Evolutionary conservation across 2,888 invertebrate species (phyloP), one percentile per base, ranked within the genome.

Genomic region (Synergus umbraculus): DNA sequence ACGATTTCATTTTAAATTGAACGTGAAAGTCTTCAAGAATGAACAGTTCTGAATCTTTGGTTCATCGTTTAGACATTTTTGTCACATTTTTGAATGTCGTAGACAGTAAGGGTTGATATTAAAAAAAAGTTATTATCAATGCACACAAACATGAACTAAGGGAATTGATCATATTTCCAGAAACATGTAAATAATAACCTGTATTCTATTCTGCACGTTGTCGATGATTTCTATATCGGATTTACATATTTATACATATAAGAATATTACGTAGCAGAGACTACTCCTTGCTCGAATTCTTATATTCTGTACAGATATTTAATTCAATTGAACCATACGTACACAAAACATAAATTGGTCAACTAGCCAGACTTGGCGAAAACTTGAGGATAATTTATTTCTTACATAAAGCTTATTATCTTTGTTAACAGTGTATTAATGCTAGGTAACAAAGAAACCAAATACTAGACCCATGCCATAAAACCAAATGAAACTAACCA

Each of bases 401-500:
- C 85, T 82, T 85, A 85, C 78, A 78, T 88, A 86, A 83, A 84
- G 78, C 83, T 85, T 83, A 87, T 82, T 83, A 85, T 84, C 76
- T 78, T 79, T 81, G 80, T 79, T 78, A 82, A 83, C 69, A 78
- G 79, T 69, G 73, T 80, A 81, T 60, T 81, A 81, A 82, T 29
- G 76, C 76, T 88, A 87, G 86, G 83, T 86, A 87, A 87, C 83
- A 84, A 87, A 85, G 82, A 91, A 90, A 90, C 90, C 91, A 90
- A 91, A 92, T 90, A 91, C 88, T 90, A 91, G 89, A 90, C 89
- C 86, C 90, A 91, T 90, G 91, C 91, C 91, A 91, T 91, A 90
- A 88, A 90, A 90, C 90, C 91, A 91, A 91, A 91, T 90, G 87
- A 90, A 89, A 88, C 86, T 87, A 90, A 90, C 90, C 89, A 89